Conservation (phyloP, 2,797 vertebrate genomes). For the Characodon lateralis region DNA sequence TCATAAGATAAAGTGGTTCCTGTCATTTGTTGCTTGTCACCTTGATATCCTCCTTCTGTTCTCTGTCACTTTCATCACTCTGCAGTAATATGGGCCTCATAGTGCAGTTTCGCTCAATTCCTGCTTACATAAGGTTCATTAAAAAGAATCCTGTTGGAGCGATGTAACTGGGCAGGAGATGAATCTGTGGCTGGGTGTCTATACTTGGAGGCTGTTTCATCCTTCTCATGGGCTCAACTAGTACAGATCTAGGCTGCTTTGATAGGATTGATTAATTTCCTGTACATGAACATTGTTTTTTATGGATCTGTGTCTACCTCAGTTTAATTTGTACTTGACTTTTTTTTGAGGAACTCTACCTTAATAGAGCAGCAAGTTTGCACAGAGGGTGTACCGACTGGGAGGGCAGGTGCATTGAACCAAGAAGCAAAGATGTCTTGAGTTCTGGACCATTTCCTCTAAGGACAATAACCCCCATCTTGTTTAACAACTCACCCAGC, state of each 20-base stretch:
- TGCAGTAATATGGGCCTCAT: conserved; percentile 14
- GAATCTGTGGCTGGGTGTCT: conserved; percentile 38
- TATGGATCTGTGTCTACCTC: not conserved
- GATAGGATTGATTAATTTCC: not conserved
- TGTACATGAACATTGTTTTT: not conserved
- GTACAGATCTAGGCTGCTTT: not conserved
- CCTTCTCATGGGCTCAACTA: conserved; percentile 14
- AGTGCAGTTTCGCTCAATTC: conserved; percentile 42
- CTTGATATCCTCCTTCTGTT: conserved; percentile 11
- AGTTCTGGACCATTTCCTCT: conserved; percentile 88
- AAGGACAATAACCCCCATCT: conserved; percentile 92
- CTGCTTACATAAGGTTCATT: conserved; percentile 46
- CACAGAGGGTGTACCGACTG: conserved; percentile 17
- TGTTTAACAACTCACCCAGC: conserved; percentile 90
- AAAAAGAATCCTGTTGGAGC: conserved; percentile 30
- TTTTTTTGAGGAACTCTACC: conserved; percentile 5
- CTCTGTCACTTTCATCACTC: conserved; percentile 21
- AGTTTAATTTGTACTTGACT: not conserved
- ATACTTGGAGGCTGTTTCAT: conserved; percentile 16
- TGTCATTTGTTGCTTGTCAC: conserved; percentile 23
- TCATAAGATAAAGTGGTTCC: not conserved
- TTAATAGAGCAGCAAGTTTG: conserved; percentile 44
- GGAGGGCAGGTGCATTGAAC: conserved; percentile 69
- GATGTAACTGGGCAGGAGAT: conserved; percentile 20
- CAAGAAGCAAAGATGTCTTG: conserved; percentile 75